Evolutionary conservation across 2,113 vertebrate species (phyloP).

Genomic region (Irena cyanogastra): DNA sequence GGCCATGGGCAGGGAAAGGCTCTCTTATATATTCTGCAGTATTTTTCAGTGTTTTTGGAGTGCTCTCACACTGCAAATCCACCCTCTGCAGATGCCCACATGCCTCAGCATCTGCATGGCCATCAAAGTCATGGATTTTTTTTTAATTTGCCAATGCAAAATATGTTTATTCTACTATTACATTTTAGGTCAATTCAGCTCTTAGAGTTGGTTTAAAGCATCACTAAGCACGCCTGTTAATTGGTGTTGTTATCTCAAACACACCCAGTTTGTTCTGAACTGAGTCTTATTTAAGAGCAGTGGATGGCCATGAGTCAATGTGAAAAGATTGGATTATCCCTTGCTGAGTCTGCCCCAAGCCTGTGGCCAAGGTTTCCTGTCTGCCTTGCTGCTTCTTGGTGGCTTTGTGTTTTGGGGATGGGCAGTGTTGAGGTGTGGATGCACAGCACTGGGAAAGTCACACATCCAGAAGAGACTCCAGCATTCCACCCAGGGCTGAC

Average conservation of each 20-base stretch:
- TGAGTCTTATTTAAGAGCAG: not conserved
- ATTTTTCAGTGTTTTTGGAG: not conserved
- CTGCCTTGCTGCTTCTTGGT: not conserved
- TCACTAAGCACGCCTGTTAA: not conserved
- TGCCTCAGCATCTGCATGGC: not conserved
- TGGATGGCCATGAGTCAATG: not conserved
- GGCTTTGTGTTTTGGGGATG: not conserved
- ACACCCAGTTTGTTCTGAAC: not conserved
- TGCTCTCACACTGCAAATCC: fast-evolving
- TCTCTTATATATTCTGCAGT: not conserved
- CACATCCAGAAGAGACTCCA: not conserved
- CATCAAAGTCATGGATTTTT: fast-evolving
- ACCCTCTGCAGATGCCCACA: not conserved
- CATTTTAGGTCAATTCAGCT: not conserved
- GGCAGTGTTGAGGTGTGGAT: not conserved
- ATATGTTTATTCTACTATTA: not conserved
- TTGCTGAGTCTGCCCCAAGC: fast-evolving
- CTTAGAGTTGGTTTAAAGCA: not conserved
- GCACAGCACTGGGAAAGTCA: not conserved
- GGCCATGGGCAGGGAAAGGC: not conserved
- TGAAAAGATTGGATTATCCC: not conserved
- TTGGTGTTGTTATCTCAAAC: not conserved
- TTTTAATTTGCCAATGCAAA: not conserved
- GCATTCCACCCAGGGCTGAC: not conserved
- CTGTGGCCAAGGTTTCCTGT: not conserved